Evolutionary conservation across 2,888 invertebrate species (phyloP).

Genomic region (Alloscopus bannaensis): DNA sequence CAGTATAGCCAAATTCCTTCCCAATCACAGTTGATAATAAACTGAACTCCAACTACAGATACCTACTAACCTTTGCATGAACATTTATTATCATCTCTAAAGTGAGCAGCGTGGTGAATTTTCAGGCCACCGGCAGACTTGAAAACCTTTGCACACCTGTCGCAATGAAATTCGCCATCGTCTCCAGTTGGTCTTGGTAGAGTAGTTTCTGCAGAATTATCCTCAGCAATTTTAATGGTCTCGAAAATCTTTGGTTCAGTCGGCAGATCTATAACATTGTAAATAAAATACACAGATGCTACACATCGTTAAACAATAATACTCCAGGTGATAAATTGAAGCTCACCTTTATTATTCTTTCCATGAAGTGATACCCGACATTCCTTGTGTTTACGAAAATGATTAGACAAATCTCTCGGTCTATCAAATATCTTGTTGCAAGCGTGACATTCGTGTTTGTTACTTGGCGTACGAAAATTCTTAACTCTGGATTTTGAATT

Average conservation of each 20-base stretch:
- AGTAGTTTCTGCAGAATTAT: neutral
- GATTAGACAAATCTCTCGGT: too few species aligned
- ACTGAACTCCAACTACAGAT: neutral
- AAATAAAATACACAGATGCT: too few species aligned
- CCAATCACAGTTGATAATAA: neutral
- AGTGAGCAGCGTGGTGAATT: constrained; percentile 59
- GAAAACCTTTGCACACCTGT: constrained; percentile 58
- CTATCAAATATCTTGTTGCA: too few species aligned
- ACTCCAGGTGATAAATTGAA: neutral
- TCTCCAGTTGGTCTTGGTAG: neutral
- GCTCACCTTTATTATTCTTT: neutral
- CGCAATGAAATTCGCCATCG: constrained; percentile 34
- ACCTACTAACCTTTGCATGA: constrained; percentile 43
- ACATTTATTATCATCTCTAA: constrained; percentile 61
- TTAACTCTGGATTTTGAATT: too few species aligned
- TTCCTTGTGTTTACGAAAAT: too few species aligned
- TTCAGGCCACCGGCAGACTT: constrained; percentile 53
- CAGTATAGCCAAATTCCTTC: neutral
- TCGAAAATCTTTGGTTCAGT: too few species aligned
- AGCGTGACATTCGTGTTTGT: too few species aligned
- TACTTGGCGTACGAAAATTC: too few species aligned
- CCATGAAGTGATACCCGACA: too few species aligned
- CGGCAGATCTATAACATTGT: too few species aligned
- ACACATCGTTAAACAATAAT: neutral
- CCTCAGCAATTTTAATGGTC: too few species aligned